Evolutionary conservation across 1,140 invertebrate species (phyloP), one percentile per base, ranked within the genome.

Genomic region (Drosophila littoralis): DNA sequence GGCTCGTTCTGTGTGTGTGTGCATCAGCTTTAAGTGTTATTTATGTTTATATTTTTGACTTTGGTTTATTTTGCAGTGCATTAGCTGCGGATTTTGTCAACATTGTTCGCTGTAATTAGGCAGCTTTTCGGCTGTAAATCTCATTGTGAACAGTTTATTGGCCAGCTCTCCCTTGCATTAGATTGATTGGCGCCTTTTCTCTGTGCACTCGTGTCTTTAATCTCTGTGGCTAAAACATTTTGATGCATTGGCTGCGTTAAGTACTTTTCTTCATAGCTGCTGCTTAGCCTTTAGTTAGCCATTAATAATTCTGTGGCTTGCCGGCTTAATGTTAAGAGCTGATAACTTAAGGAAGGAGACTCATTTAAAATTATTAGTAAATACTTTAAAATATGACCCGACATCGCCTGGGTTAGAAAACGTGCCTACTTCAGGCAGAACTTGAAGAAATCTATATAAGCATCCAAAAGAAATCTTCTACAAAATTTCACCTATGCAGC

Each of bases 31-130:
- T 88, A 88, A 88, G 80, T 78, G 84, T 84, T 88, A 86, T 85
- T 86, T 85, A 84, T 85, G 77, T 85, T 85, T 75, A 81, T 81
- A 85, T 85, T 84, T 85, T 84, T 89, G 83, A 84, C 83, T 89
- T 89, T 83, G 84, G 70, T 77, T 77, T 67, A 83, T 76, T 89
- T 80, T 75, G 84, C 67, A 77, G 67, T 89, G 83, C 83, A 79
- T 88, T 88, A 86, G 77, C 76, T 50, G 81, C 28, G 48, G 81
- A 59, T 67, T 76, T 78, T 61, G 64, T 58, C 76, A 74, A 46
- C 57, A 80, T 55, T 69, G 72, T 84, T 75, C 66, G 50, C 64
- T 68, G 79, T 85, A 85, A 85, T 85, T 85, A 85, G 82, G 75
- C 83, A 78, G 82, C 82, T 88, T 70, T 88, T 67, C 57, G 57